These are phyloP conservation scores for Melinaea menophilus DNA, from an alignment of 2,888 invertebrate genomes.

Conservation along the genomic window DNA sequence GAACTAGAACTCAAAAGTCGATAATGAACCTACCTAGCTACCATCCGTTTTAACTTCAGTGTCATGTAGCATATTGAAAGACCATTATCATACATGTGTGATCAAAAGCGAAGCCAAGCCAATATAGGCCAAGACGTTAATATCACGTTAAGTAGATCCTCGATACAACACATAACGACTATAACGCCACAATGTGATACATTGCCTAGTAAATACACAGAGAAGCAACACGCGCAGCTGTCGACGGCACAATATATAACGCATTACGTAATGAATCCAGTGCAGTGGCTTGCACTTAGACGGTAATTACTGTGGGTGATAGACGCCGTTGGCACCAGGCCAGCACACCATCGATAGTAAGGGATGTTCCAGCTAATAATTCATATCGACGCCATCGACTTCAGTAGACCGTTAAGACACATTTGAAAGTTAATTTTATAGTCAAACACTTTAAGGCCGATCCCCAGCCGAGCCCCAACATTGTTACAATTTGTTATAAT, in stretches of 20 bases:
- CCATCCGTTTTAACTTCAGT: not conserved
- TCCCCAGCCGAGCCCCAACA: too few relatives aligned
- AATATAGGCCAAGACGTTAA: conserved; percentile 17
- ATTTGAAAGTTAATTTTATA: conserved; percentile 35
- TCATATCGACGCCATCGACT: conserved; percentile 36
- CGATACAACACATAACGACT: conserved; percentile 8
- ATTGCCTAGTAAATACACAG: conserved; percentile 27
- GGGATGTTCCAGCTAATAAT: conserved; percentile 31
- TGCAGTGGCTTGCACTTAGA: conserved; percentile 29
- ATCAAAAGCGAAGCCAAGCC: conserved; percentile 12
- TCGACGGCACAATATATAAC: conserved; percentile 33
- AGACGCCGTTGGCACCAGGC: conserved; percentile 34
- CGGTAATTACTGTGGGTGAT: conserved; percentile 34
- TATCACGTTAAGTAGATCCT: conserved; percentile 11
- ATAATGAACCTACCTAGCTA: not conserved
- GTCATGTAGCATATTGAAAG: not conserved
- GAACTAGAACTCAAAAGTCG: too few relatives aligned
- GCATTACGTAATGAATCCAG: conserved; percentile 29
- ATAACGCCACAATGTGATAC: conserved; percentile 22
- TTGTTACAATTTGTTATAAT: not conserved
- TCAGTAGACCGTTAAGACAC: conserved; percentile 35
- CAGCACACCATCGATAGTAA: conserved; percentile 33
- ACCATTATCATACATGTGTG: conserved; percentile 5
- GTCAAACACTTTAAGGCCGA: conserved; percentile 24
- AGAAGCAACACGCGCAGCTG: conserved; percentile 28